Percentiles rank a stretch among this genome's conserved stretches.
Conservation (phyloP, 1,140 invertebrate genomes). For the Anagrus nilaparvatae region DNA sequence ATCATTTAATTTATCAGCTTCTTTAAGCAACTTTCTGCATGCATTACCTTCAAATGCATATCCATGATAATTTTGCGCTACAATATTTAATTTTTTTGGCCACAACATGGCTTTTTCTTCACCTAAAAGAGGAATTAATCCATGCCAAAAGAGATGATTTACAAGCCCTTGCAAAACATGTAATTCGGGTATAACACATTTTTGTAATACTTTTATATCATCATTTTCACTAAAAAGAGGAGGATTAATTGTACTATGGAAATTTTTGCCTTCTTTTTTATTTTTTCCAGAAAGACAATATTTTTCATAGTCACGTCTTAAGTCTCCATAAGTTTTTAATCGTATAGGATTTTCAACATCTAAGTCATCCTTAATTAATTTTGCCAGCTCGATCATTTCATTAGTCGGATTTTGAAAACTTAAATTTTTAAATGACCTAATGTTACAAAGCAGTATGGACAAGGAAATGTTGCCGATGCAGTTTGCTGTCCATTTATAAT, state of each 20-base stretch:
- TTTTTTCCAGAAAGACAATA: constrained; percentile 4
- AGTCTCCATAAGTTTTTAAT: constrained; percentile 8
- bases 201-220: constrained; percentile 10
- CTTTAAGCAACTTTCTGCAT: constrained; percentile 11
- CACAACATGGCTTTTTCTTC: constrained; percentile 13
- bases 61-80: too few species aligned
- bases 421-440: background rate
- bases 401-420: background rate
- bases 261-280: constrained; percentile 5
- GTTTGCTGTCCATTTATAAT: constrained; percentile 9
- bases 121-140: constrained; percentile 1
- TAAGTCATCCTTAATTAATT: background rate
- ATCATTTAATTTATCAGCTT: constrained; percentile 11
- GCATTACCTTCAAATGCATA: too few species aligned
- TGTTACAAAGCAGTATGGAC: constrained; percentile 3
- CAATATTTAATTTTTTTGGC: too few species aligned
- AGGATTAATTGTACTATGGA: constrained; percentile 10
- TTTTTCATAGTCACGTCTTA: constrained; percentile 7
- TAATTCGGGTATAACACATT: constrained; percentile 16
- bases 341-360: background rate
- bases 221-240: constrained; percentile 9
- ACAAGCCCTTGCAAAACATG: constrained; percentile 15
- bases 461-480: constrained; percentile 8
- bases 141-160: constrained; percentile 9
- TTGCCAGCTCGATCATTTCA: background rate